Base-by-base conservation (phyloP, 2,888 invertebrate species). In the Dicyrtoma fusca region DNA sequence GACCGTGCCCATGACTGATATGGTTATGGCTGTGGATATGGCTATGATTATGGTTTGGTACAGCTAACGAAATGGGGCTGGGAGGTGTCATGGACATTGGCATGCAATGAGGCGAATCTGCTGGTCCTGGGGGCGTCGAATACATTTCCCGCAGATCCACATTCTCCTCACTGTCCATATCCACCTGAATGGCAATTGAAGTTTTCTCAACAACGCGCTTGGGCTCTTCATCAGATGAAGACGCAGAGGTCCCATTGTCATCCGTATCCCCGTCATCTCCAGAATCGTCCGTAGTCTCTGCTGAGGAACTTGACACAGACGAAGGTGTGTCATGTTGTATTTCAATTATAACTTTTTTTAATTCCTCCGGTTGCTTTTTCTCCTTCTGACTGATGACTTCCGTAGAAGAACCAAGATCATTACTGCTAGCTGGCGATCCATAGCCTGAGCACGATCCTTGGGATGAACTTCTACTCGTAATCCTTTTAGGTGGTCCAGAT, bases 101-200 rank as follows among this genome's bases (percentile, higher is more conserved):
- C n/a, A 47, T 45, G n/a, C 10, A 61, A 26, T 57, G 51, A 53
- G 55, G 21, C 34, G 69, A 42, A 17, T 63, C 62, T 21, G 21
- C 21, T n/a, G 21, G 51, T n/a, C 44, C 62, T 21, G 21, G 21
- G 6, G 21, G 51, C 65, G 73, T 23, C 66, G 64, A 21, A 69
- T 57, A 59, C 61, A 69, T 57, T 14, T 61, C 63, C n/a, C 17
- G 25, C 11, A 61, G 23, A 45, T 70, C 72, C 19, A 75, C 73
- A 23, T 69, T 71, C 70, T 80, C 80, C 57, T 79, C 80, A 6
- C 69, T 61, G 53, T 80, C 80, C 78, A 80, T 77, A 55, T 80
- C 80, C 10, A 79, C 78, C 72, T 80, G 80, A 49, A 76, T 76
- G 1, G 79, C 77, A 47, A 80, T 79, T 14, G 72, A 68, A 10